Percentiles rank a stretch among this genome's conserved stretches.
Conservation (phyloP, 2,888 invertebrate genomes). For the Hesperia comma region DNA sequence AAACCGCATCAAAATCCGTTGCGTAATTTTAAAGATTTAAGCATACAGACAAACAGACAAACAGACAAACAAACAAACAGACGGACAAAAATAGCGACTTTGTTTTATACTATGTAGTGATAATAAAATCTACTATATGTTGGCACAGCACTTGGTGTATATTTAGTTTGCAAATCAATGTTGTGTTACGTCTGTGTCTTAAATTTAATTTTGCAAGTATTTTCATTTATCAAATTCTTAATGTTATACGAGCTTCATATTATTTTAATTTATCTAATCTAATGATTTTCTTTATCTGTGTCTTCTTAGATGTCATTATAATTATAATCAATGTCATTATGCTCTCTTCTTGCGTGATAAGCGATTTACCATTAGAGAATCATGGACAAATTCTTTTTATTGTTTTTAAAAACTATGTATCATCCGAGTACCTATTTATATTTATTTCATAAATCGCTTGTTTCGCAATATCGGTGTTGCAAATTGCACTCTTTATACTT, state of each 20-base stretch:
- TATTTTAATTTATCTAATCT: constrained; percentile 66
- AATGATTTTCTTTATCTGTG: constrained; percentile 75
- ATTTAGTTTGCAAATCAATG: constrained; percentile 80
- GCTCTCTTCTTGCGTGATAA: constrained; percentile 73
- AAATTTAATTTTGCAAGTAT: constrained; percentile 72
- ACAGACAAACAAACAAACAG: too few relatives aligned
- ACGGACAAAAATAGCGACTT: too few relatives aligned
- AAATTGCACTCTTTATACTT: constrained; percentile 84
- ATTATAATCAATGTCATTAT: constrained; percentile 71
- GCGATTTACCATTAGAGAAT: constrained; percentile 52
- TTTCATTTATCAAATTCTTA: constrained; percentile 61
- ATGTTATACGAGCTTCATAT: constrained; percentile 70
- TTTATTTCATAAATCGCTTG: constrained; percentile 56
- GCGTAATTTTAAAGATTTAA: too few relatives aligned
- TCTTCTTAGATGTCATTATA: constrained; percentile 80
- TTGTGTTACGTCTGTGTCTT: constrained; percentile 79
- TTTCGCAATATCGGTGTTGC: constrained; percentile 79
- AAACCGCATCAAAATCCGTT: too few relatives aligned
- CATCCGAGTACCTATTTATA: background rate
- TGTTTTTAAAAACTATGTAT: background rate
- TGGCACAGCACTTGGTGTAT: constrained; percentile 76
- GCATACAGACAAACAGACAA: too few relatives aligned
- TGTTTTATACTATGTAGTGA: too few relatives aligned
- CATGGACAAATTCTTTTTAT: background rate
- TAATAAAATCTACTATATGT: constrained; percentile 50